Base-by-base conservation (phyloP, 2,888 invertebrate species). In the Glaucopsyche alexis region DNA sequence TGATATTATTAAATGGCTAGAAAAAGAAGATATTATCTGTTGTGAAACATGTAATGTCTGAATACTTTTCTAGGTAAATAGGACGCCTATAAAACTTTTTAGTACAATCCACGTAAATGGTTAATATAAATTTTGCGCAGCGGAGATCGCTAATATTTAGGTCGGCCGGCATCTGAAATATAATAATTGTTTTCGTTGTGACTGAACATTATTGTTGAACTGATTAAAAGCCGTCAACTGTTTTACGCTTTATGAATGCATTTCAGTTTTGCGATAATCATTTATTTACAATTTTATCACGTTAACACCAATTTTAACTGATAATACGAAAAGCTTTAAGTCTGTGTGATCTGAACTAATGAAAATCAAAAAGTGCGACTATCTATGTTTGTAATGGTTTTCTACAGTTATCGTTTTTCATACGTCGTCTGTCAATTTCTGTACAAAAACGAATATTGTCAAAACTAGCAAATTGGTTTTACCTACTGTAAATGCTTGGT, bases 141-240 rank as follows among this genome's bases (percentile, higher is more conserved):
- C n/a, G 45, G 45, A 67, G 67, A 16, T 19, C 45, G 45, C 67
- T 42, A 19, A 42, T 19, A 42, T 45, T 42, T 67, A 67, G 67
- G 67, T 67, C 67, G 67, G 45, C 67, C 45, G 67, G 19, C 42
- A 45, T 42, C 45, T 67, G 67, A 67, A 67, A 67, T 67, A 67
- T 45, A 67, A 45, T 67, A 42, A 67, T 67, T 67, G 67, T 67
- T 67, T 60, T 45, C 67, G 45, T 67, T 45, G 16, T 19, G 67
- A 67, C 67, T 67, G 67, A 67, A 67, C 45, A 45, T 9, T 29
- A 67, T 67, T 67, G 67, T 67, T 67, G 67, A 45, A 67, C 67
- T 67, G 67, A 67, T 67, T 67, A 67, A 67, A 67, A 45, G 67
- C 67, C 67, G 67, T 42, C 67, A 45, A 67, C 67, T 67, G 67